These are phyloP conservation scores for Uria lomvia DNA, from an alignment of 2,113 vertebrate genomes.

Conservation along the genomic window DNA sequence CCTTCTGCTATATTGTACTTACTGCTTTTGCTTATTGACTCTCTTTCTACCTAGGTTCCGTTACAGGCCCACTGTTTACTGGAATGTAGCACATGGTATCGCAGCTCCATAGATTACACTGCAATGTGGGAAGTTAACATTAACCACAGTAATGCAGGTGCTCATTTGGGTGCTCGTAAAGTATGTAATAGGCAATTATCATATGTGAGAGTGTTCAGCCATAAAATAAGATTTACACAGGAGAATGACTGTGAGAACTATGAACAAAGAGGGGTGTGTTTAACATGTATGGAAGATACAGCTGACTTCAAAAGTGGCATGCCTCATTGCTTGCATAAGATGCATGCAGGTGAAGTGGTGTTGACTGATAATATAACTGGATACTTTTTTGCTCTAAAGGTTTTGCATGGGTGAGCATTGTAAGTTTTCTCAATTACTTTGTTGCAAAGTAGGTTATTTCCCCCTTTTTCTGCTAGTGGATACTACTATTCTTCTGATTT, in stretches of 20 bases:
- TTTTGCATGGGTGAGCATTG: neutral
- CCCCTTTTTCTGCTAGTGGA: neutral
- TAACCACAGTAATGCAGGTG: neutral
- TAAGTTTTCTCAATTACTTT: neutral
- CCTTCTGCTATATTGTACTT: neutral
- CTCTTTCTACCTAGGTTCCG: neutral
- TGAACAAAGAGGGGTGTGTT: neutral
- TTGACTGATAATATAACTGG: neutral
- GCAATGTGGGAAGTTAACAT: neutral
- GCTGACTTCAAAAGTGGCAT: neutral
- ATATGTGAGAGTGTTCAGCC: neutral
- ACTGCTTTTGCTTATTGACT: neutral
- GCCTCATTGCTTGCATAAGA: neutral
- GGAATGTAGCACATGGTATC: neutral
- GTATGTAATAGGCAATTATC: neutral
- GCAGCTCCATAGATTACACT: neutral
- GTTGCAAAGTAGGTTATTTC: neutral
- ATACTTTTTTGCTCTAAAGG: neutral
- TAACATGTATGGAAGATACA: neutral
- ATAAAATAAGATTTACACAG: neutral
- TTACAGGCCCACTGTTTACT: neutral
- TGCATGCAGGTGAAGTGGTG: neutral
- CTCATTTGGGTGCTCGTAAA: neutral
- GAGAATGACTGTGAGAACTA: neutral
- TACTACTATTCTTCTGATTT: neutral